Conservation (phyloP, 2,888 invertebrate species). For the Tetheella fluctuosa region DNA sequence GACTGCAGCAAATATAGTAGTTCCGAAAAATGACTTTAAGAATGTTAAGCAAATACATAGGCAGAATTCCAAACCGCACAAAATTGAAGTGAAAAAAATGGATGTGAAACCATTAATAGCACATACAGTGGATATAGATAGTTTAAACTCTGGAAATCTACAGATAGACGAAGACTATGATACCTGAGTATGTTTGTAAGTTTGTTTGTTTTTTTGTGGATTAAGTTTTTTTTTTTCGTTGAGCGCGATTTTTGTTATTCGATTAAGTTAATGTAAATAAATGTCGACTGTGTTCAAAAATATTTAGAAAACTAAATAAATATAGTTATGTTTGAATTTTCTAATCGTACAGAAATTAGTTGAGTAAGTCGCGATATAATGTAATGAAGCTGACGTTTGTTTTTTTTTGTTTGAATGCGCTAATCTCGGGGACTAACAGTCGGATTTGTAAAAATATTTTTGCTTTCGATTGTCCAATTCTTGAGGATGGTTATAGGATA, state of each 20-base stretch:
- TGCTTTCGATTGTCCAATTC: too few relatives aligned
- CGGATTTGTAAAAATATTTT: too few relatives aligned
- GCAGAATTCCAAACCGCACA: slow-evolving; percentile 67
- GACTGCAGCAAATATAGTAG: slow-evolving; percentile 48
- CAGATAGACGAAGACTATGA: slow-evolving; percentile 82
- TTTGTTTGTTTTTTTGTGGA: slow-evolving; percentile 47
- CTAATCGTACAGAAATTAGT: too few relatives aligned
- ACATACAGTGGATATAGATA: slow-evolving; percentile 61
- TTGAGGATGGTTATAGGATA: too few relatives aligned
- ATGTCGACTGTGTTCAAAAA: neutral
- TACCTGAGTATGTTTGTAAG: slow-evolving; percentile 70
- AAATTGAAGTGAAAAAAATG: slow-evolving; percentile 49
- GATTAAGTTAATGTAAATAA: neutral
- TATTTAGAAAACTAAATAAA: too few relatives aligned
- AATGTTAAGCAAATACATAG: slow-evolving; percentile 49
- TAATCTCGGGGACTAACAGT: too few relatives aligned
- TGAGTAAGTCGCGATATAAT: too few relatives aligned
- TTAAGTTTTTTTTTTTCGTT: slow-evolving; percentile 43
- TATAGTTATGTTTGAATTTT: too few relatives aligned
- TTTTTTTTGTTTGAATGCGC: too few relatives aligned
- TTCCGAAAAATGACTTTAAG: slow-evolving; percentile 45
- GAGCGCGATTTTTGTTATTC: slow-evolving; percentile 46
- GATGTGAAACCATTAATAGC: slow-evolving; percentile 21
- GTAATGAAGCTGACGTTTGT: too few relatives aligned
- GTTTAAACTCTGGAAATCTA: slow-evolving; percentile 71